Conservation (phyloP, 2,888 invertebrate genomes). For the Micropterix aruncella region DNA sequence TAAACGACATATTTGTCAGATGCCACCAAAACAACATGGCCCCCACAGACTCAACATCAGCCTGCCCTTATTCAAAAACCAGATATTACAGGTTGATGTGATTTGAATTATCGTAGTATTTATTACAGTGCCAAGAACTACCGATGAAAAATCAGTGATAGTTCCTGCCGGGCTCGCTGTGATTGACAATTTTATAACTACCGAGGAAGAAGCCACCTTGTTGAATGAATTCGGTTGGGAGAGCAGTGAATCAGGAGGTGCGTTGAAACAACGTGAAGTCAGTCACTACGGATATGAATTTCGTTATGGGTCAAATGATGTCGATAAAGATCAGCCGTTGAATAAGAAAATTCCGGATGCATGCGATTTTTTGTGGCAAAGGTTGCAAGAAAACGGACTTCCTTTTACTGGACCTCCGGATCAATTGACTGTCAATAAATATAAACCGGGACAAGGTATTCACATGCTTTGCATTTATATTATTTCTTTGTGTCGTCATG, state of each 20-base stretch:
- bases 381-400: constrained; percentile 30
- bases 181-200: constrained; percentile 54
- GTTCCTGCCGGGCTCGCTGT: constrained; percentile 60
- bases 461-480: no score
- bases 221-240: constrained; percentile 42
- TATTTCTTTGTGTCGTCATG: no score
- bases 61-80: no score
- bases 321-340: constrained; percentile 57
- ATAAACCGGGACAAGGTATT: constrained; percentile 69
- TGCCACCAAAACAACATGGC: no score
- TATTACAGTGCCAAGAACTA: constrained; percentile 25
- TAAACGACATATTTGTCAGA: constrained; percentile 1
- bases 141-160: no score
- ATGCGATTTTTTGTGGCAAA: constrained; percentile 50
- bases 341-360: constrained; percentile 51
- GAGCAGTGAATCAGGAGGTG: constrained; percentile 18
- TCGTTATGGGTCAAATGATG: constrained; percentile 73
- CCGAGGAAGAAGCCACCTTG: constrained; percentile 49
- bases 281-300: constrained; percentile 90
- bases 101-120: constrained; percentile 1
- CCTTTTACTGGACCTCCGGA: constrained; percentile 39
- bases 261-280: constrained; percentile 70
- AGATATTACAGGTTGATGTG: no score
- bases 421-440: constrained; percentile 77
- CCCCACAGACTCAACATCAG: no score